Percentiles rank a stretch among this genome's conserved stretches.
Conservation (phyloP, 1,140 invertebrate genomes). For the Sycophaga agraensis region DNA sequence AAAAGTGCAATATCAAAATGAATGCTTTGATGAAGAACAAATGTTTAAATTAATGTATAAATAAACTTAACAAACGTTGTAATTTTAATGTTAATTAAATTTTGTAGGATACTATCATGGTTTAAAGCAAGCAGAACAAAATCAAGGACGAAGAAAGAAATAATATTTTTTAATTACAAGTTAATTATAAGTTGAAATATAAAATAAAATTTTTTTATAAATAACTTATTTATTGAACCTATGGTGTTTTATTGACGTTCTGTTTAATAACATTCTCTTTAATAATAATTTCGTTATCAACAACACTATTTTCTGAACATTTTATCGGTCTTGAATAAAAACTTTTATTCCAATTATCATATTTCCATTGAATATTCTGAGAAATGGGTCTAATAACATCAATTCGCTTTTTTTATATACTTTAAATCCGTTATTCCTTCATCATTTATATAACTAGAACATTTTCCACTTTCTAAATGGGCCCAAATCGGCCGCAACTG, state of each 20-base stretch:
- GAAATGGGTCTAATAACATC: conserved; percentile 38
- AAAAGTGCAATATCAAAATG: conserved; percentile 5
- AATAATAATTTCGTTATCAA: no score
- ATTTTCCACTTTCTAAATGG: conserved; percentile 38
- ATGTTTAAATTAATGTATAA: background rate
- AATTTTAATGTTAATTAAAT: background rate
- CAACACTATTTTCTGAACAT: no score
- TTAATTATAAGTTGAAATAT: conserved; percentile 19
- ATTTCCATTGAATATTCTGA: conserved; percentile 37
- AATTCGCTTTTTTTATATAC: conserved; percentile 37
- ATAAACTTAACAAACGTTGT: background rate
- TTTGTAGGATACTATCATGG: conserved; percentile 54
- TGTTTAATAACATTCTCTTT: no score
- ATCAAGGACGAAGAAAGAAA: conserved; percentile 38
- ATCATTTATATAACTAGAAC: conserved; percentile 34
- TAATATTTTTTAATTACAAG: conserved; percentile 23
- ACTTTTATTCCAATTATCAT: conserved; percentile 41
- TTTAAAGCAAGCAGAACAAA: conserved; percentile 46
- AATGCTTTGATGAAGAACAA: no score
- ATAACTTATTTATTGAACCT: no score
- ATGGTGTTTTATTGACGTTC: background rate
- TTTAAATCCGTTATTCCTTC: conserved; percentile 33
- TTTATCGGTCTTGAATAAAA: conserved; percentile 6
- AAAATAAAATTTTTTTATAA: conserved; percentile 25
- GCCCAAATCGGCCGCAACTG: conserved; percentile 54